These are phyloP conservation scores for Falco cherrug DNA, from an alignment of 2,797 vertebrate genomes.

Conservation along the genomic window DNA sequence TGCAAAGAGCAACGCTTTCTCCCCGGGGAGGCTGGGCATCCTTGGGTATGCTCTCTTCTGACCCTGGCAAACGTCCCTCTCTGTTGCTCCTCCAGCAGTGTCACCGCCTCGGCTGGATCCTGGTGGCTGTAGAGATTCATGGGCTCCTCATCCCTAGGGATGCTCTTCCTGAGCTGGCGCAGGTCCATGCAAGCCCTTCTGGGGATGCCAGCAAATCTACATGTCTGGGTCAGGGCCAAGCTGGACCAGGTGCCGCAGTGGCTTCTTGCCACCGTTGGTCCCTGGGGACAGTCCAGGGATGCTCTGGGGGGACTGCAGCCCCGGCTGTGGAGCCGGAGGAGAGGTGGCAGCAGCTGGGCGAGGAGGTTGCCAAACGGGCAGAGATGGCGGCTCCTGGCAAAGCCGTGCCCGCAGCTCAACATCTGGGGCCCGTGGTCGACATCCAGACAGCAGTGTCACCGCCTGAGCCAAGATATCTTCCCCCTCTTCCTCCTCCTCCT, in stretches of 20 bases:
- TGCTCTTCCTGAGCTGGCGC: neutral
- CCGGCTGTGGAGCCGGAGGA: constrained; percentile 7
- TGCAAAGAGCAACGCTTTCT: neutral
- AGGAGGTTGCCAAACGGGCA: neutral
- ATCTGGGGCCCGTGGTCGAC: constrained; percentile 50
- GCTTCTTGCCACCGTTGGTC: neutral
- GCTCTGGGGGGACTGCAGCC: neutral
- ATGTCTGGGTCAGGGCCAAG: neutral
- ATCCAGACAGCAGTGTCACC: neutral
- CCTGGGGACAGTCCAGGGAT: neutral
- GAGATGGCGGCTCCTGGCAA: neutral
- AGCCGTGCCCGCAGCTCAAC: constrained; percentile 28
- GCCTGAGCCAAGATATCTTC: neutral
- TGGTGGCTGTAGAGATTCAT: fast-evolving
- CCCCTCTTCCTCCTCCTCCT: neutral
- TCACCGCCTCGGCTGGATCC: neutral
- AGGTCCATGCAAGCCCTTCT: neutral
- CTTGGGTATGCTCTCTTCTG: neutral
- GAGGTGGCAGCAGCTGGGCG: constrained; percentile 52
- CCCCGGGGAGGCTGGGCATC: fast-evolving
- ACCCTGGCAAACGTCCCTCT: fast-evolving
- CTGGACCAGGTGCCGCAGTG: neutral
- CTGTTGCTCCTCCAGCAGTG: neutral
- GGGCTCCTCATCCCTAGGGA: neutral
- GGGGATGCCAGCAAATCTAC: neutral